Percentiles rank a stretch among this genome's conserved stretches.
These are phyloP conservation scores for Gephyroberyx darwinii DNA, from an alignment of 2,797 vertebrate genomes.

Conservation along the genomic window DNA sequence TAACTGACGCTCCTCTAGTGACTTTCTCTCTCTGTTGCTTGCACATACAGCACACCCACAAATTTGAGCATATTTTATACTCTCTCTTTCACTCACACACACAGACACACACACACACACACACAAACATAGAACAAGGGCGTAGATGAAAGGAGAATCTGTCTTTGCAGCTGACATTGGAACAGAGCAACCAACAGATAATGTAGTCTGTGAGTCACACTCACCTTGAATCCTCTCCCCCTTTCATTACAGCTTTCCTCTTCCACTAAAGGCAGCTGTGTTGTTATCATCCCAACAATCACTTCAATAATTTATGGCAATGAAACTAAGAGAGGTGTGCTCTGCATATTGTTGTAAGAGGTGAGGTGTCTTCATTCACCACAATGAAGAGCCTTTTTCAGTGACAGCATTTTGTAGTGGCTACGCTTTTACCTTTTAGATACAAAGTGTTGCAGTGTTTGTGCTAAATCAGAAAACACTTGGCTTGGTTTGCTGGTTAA, in stretches of 20 bases:
- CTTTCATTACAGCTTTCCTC: slow-evolving; percentile 72
- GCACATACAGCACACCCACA: slow-evolving; percentile 52
- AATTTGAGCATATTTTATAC: slow-evolving; percentile 65
- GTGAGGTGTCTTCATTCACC: slow-evolving; percentile 56
- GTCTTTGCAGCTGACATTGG: slow-evolving; percentile 85
- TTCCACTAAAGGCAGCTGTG: slow-evolving; percentile 65
- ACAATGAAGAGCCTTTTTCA: slow-evolving; percentile 32
- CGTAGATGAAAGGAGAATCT: slow-evolving; percentile 81
- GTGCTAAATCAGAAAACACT: slow-evolving; percentile 13
- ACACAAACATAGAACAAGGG: slow-evolving; percentile 74
- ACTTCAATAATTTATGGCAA: slow-evolving; percentile 80
- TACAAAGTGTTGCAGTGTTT: slow-evolving; percentile 13
- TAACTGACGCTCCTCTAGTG: slow-evolving; percentile 70
- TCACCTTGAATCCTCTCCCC: slow-evolving; percentile 79
- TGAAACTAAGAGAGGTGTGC: slow-evolving; percentile 74
- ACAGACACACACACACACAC: slow-evolving; percentile 29
- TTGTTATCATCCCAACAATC: slow-evolving; percentile 75
- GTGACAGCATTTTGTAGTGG: slow-evolving; percentile 48
- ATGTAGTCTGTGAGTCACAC: slow-evolving; percentile 81
- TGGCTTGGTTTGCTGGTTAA: slow-evolving; percentile 16
- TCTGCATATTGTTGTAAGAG: slow-evolving; percentile 66
- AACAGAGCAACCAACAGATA: slow-evolving; percentile 80
- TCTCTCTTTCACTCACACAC: slow-evolving; percentile 12
- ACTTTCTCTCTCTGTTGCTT: slow-evolving; percentile 62
- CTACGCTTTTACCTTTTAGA: slow-evolving; percentile 41